These are phyloP conservation scores for Trochalopteron elliotii DNA, from an alignment of 2,113 vertebrate genomes.

Conservation along the genomic window DNA sequence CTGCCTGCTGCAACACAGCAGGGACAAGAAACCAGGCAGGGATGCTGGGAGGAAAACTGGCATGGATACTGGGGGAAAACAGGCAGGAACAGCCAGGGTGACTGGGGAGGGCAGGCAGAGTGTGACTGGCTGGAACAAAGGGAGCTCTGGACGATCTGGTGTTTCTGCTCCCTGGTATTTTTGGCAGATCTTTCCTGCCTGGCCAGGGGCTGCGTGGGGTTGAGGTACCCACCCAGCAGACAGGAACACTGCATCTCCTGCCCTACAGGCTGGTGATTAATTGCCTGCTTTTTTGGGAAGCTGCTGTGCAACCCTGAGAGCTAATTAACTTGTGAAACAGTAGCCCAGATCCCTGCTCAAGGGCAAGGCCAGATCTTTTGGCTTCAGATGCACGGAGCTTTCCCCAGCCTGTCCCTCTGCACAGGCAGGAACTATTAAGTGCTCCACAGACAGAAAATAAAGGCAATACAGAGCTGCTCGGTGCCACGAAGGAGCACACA, in stretches of 20 bases:
- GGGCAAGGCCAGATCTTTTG: slow-evolving; percentile 29
- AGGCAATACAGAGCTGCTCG: not conserved
- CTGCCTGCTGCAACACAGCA: not conserved
- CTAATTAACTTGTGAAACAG: slow-evolving; percentile 52
- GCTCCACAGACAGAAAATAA: not conserved
- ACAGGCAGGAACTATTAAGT: not conserved
- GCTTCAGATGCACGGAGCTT: not conserved
- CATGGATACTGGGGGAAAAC: not conserved
- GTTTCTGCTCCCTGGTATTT: not conserved
- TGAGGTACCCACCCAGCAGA: not conserved
- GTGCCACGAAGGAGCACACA: not conserved
- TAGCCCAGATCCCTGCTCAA: slow-evolving; percentile 13
- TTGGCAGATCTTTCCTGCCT: slow-evolving; percentile 15
- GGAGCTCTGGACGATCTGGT: not conserved
- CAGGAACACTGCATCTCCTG: not conserved
- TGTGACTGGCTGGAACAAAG: not conserved
- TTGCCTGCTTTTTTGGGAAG: slow-evolving; percentile 6
- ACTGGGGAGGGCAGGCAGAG: not conserved
- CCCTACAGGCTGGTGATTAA: slow-evolving; percentile 1
- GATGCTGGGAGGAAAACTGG: not conserved
- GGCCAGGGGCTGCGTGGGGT: not conserved
- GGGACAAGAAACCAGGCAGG: not conserved
- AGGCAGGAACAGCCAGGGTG: not conserved
- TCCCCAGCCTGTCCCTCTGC: not conserved
- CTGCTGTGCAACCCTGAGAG: not conserved